Percentiles rank a stretch among this genome's conserved stretches.
Conservation (phyloP, 2,113 vertebrate genomes). For the Proterorhinus semilunaris region DNA sequence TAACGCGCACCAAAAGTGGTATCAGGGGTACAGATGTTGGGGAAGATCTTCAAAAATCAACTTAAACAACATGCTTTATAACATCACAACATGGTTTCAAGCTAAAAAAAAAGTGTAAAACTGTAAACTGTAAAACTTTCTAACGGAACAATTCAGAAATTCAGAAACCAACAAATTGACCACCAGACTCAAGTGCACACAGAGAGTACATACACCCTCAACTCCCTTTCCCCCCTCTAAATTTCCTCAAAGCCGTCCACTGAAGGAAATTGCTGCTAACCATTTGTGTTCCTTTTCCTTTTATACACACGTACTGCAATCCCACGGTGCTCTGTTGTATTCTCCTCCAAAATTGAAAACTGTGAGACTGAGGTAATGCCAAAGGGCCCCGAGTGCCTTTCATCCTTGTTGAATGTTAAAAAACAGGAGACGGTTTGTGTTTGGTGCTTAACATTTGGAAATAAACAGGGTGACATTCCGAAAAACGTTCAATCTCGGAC, state of each 20-base stretch:
- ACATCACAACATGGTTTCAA: too few relatives aligned
- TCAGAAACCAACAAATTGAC: neutral
- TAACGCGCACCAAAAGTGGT: too few relatives aligned
- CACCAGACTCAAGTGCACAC: neutral
- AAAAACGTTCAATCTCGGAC: slow-evolving; percentile 14
- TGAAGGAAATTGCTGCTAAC: slow-evolving; percentile 45
- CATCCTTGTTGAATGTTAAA: slow-evolving; percentile 41
- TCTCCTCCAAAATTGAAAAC: slow-evolving; percentile 15
- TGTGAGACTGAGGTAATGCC: slow-evolving; percentile 8
- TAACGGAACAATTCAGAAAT: too few relatives aligned
- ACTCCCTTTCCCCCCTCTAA: neutral
- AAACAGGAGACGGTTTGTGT: neutral
- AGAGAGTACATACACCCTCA: neutral
- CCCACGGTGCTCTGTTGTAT: slow-evolving; percentile 14
- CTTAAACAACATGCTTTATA: too few relatives aligned
- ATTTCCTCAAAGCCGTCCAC: slow-evolving; percentile 31
- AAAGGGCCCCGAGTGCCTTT: slow-evolving; percentile 4
- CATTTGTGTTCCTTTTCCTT: slow-evolving; percentile 59
- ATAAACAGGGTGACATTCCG: slow-evolving; percentile 30
- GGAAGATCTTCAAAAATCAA: too few relatives aligned
- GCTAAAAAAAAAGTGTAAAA: too few relatives aligned
- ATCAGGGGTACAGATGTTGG: too few relatives aligned
- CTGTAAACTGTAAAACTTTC: too few relatives aligned
- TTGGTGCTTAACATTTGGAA: slow-evolving; percentile 17
- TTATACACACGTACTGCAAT: slow-evolving; percentile 4